Evolutionary conservation across 2,113 vertebrate species (phyloP), one percentile per base, ranked within the genome.

Genomic region (Empidonax traillii): DNA sequence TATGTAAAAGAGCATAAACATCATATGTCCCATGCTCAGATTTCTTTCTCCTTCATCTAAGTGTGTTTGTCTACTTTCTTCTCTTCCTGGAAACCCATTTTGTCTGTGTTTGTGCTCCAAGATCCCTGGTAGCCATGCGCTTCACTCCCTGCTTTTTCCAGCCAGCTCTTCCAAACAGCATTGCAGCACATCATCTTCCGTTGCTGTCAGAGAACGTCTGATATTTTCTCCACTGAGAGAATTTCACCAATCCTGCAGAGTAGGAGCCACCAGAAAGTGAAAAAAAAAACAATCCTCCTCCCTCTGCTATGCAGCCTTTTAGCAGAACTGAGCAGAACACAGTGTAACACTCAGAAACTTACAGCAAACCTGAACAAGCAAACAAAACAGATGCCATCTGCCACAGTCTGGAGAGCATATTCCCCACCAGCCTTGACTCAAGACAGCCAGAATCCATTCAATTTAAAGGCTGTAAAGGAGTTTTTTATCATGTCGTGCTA

Each of bases 341-440:
- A 30, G 53, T 22, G 39, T 44, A 94, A 39, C 23, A 51, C 49
- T 43, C 46, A 21, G 73, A 71, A 95, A 78, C 47, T 30, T 46
- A 51, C n/a, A 91, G 68, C 59, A 95, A 93, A 93, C 20, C 65
- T 0, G 1, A 71, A 24, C 73, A 74, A 74, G 61, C 51, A 96
- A 91, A 93, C 73, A 85, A 74, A 96, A 77, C 84, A 92, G 84
- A 91, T 93, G 77, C 89, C 89, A 94, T 96, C 93, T 96, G 94
- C 89, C 65, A 89, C 87, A 96, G 84, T 74, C 72, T 90, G 69
- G 65, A 94, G 58, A 87, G 30, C 28, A 35, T 23, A 61, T 85
- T 85, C 73, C 65, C 56, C 81, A 79, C 84, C 93, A 92, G 39
- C 63, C 79, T 80, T 74, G 37, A 86, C 80, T 83, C 72, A 55